Evolutionary conservation across 2,113 vertebrate species (phyloP), one percentile per base, ranked within the genome.

Genomic region (Centropus unirufus): DNA sequence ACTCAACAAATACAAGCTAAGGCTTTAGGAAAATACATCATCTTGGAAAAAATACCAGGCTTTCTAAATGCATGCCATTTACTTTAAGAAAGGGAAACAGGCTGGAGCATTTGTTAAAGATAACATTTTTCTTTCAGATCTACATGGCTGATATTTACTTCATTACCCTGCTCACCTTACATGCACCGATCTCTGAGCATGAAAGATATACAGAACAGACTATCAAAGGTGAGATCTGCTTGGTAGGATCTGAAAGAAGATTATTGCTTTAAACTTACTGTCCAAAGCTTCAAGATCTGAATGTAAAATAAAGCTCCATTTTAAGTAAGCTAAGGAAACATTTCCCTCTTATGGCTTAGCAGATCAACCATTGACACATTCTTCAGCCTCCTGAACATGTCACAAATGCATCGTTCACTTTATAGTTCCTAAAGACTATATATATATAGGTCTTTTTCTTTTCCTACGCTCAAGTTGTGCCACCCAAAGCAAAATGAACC

Each of bases 81-180:
- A 52, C 52, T 83, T 1, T 0, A 44, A 47, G 39, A 66, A 92
- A 86, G 76, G 8, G 34, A n/a, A 77, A 49, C 24, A 40, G 24
- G 8, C 6, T n/a, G 27, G 40, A 75, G 24, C 30, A 52, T 94
- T 88, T 88, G 30, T 89, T 93, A 94, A 89, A 83, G 44, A 51
- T 42, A 89, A 72, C 44, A 90, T 90, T 93, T 94, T 89, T 88
- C 90, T 94, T 92, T 92, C 64, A 87, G 76, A 87, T 88, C 42
- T 80, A 81, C 68, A 32, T 70, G 70, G 67, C 23, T 93, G 68
- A 94, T 83, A 86, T 87, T 86, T 83, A 92, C 72, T 88, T 72
- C 92, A 88, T 90, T 94, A 95, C 68, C 79, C 75, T 92, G 46
- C 64, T 93, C 72, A 94, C 72, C 72, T 78, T 57, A 57, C 4